Percentiles rank a stretch among this genome's conserved stretches.
phyloP scores from a whole-genome alignment of 2,113 vertebrate species.

The Engystomops pustulosus region DNA sequence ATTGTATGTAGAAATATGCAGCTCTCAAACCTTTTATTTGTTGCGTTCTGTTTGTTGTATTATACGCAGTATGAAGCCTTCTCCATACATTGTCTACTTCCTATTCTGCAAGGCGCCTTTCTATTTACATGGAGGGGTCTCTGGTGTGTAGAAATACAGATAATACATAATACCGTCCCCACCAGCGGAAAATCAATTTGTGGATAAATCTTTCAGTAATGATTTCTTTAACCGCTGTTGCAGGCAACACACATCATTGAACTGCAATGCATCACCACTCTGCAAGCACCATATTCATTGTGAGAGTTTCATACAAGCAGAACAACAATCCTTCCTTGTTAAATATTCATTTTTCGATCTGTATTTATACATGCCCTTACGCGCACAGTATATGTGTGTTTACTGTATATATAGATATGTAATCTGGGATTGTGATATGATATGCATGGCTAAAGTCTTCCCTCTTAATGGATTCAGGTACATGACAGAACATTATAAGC shows the following conservation, averaged over 20 bases:
- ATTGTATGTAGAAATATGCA: neutral
- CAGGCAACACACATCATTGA: conserved; percentile 24
- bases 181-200: conserved; percentile 37
- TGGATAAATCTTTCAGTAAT: conserved; percentile 41
- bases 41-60: neutral
- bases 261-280: conserved; percentile 7
- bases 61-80: neutral
- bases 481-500: no score
- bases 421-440: neutral
- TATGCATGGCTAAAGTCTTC: no score
- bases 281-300: neutral
- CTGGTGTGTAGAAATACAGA: conserved; percentile 2
- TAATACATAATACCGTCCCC: neutral
- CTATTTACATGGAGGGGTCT: conserved; percentile 6
- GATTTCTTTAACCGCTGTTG: conserved; percentile 17
- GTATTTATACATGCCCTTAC: no score
- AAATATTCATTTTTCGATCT: neutral
- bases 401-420: no score
- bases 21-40: neutral
- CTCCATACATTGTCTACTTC: neutral
- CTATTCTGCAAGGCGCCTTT: neutral
- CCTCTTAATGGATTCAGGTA: no score
- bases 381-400: neutral
- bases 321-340: neutral
- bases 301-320: neutral